Conservation (phyloP, 2,797 vertebrate species). For the Gymnodraco acuticeps region DNA sequence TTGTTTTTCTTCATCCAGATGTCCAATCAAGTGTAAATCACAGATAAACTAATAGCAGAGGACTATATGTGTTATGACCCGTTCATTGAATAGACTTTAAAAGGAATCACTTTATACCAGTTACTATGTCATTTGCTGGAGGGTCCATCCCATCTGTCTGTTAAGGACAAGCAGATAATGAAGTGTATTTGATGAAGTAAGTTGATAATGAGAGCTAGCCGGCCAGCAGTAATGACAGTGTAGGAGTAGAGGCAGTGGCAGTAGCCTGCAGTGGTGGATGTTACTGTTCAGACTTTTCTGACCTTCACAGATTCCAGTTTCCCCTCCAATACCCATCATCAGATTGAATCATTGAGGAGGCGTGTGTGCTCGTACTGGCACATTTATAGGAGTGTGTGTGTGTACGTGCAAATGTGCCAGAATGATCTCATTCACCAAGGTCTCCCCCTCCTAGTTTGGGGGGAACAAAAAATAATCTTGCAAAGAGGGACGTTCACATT, state of each 20-base stretch:
- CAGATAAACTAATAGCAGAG: slow-evolving; percentile 75
- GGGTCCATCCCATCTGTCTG: slow-evolving; percentile 80
- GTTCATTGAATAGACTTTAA: slow-evolving; percentile 71
- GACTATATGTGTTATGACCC: slow-evolving; percentile 76
- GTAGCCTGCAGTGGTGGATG: slow-evolving; percentile 77
- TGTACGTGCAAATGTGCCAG: slow-evolving; percentile 50
- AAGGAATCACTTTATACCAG: slow-evolving; percentile 75
- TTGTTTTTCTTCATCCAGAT: slow-evolving; percentile 74
- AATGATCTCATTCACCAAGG: slow-evolving; percentile 78
- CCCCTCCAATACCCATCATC: slow-evolving; percentile 75
- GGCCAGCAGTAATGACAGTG: slow-evolving; percentile 73
- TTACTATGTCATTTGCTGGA: slow-evolving; percentile 78
- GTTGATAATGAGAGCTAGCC: slow-evolving; percentile 77
- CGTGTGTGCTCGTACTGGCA: slow-evolving; percentile 36
- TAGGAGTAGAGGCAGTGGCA: slow-evolving; percentile 58
- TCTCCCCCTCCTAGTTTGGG: slow-evolving; percentile 63
- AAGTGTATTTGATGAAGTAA: slow-evolving; percentile 82
- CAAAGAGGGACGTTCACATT: slow-evolving; percentile 72
- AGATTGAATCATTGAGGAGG: slow-evolving; percentile 75
- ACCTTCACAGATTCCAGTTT: slow-evolving; percentile 80
- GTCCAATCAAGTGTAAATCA: slow-evolving; percentile 78
- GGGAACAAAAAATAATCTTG: slow-evolving; percentile 75
- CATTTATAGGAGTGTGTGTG: slow-evolving; percentile 27
- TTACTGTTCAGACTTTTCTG: slow-evolving; percentile 72
- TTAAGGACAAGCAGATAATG: slow-evolving; percentile 78